phyloP scores from a whole-genome alignment of 2,113 vertebrate genomes.

The Raja brachyura region DNA sequence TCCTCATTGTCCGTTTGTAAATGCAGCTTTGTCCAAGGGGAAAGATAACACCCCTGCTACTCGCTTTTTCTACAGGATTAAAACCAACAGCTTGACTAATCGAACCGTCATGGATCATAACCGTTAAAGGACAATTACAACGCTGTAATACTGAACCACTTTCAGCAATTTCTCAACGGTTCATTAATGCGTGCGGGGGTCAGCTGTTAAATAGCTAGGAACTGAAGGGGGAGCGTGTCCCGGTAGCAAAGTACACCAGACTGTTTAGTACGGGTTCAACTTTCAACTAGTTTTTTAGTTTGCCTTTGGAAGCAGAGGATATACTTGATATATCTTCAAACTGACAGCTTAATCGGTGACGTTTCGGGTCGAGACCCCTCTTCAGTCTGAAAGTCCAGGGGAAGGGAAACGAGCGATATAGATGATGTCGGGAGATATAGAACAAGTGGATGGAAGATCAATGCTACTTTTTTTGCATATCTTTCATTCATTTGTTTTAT shows the following conservation, averaged over 20 bases:
- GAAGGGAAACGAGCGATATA: too few species aligned
- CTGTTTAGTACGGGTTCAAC: background rate
- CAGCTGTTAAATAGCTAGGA: conserved; percentile 66
- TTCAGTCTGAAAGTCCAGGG: too few species aligned
- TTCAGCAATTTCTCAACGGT: conserved; percentile 69
- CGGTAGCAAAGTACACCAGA: background rate
- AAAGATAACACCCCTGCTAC: background rate
- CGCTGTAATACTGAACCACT: conserved; percentile 74
- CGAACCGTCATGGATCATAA: conserved; percentile 67
- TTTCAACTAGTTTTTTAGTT: background rate
- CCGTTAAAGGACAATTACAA: conserved; percentile 71
- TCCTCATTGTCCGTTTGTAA: background rate
- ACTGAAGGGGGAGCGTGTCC: conserved; percentile 20
- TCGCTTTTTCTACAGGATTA: conserved; percentile 2
- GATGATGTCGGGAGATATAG: too few species aligned
- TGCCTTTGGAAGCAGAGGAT: background rate
- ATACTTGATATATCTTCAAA: background rate
- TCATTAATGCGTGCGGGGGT: conserved; percentile 53
- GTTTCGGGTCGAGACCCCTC: too few species aligned
- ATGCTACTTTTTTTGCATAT: too few species aligned
- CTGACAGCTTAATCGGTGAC: background rate
- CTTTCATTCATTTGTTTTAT: too few species aligned
- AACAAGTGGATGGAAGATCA: too few species aligned
- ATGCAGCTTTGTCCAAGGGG: conserved; percentile 7
- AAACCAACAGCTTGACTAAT: conserved; percentile 53